Evolutionary conservation across 2,888 invertebrate species (phyloP).

Genomic region (Cataglyphis albicans): DNA sequence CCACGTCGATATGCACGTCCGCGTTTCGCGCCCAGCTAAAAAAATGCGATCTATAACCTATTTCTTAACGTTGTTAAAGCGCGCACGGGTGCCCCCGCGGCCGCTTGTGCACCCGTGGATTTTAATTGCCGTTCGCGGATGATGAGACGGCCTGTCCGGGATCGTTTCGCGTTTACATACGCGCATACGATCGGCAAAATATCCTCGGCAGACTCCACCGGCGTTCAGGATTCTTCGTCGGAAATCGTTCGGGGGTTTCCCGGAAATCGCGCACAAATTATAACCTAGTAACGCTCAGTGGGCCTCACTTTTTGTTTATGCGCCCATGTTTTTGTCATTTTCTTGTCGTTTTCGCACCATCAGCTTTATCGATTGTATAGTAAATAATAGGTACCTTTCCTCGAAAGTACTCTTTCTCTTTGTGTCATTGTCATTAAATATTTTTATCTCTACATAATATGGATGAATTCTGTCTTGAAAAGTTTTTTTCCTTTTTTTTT

Average conservation of each 20-base stretch:
- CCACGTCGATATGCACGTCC: constrained; percentile 54
- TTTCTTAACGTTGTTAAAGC: constrained; percentile 73
- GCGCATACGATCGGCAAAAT: constrained; percentile 9
- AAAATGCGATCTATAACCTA: constrained; percentile 80
- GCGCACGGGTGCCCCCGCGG: constrained; percentile 72
- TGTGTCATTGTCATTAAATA: constrained; percentile 13
- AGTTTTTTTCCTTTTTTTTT: not conserved
- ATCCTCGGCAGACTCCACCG: constrained; percentile 8
- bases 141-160: constrained; percentile 68
- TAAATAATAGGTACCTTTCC: constrained; percentile 24
- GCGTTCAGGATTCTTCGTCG: constrained; percentile 5
- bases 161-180: not conserved
- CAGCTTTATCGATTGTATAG: constrained; percentile 34
- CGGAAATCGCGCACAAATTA: constrained; percentile 75
- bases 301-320: constrained; percentile 80
- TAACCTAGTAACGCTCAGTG: constrained; percentile 79
- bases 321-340: constrained; percentile 75
- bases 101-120: constrained; percentile 75
- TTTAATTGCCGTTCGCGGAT: constrained; percentile 78
- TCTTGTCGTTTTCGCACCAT: constrained; percentile 36
- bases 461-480: not conserved
- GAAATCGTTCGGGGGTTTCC: constrained; percentile 50
- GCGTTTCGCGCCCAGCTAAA: constrained; percentile 53
- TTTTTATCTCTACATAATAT: constrained; percentile 5
- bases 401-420: not conserved